Conservation (phyloP, 2,113 vertebrate genomes). For the Sylvilagus bachmani region DNA sequence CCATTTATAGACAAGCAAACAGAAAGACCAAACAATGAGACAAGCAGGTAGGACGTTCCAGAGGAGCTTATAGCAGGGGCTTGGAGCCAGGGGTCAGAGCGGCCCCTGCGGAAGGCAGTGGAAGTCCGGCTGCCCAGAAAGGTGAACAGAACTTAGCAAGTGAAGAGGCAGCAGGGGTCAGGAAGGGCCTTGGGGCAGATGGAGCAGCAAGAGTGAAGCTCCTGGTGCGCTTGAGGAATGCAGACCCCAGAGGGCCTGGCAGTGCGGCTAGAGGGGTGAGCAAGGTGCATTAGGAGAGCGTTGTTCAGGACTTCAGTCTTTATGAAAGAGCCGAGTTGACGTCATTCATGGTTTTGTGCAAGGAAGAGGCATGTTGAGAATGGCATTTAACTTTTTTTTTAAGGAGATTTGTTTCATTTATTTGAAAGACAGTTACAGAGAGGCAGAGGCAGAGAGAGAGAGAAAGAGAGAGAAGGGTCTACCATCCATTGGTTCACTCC, state of each 20-base stretch:
- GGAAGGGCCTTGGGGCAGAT: not conserved
- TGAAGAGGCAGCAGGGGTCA: not conserved
- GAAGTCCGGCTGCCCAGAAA: not conserved
- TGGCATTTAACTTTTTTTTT: not conserved
- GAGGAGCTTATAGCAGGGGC: not conserved
- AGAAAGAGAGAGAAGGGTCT: no score
- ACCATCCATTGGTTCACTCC: no score
- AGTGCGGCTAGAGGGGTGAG: not conserved
- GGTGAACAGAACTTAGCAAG: not conserved
- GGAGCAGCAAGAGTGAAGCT: not conserved
- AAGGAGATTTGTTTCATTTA: not conserved
- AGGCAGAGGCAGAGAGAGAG: no score
- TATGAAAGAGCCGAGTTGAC: constrained; percentile 9
- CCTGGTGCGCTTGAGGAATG: not conserved
- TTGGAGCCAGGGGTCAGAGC: not conserved
- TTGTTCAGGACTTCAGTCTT: constrained; percentile 13
- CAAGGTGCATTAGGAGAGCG: not conserved
- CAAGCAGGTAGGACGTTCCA: not conserved
- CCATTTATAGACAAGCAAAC: not conserved
- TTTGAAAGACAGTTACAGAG: no score
- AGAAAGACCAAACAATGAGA: constrained; percentile 8
- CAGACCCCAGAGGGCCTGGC: not conserved
- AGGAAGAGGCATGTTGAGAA: not conserved
- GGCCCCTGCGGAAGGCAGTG: not conserved
- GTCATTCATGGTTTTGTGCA: constrained; percentile 35